Base-by-base conservation (phyloP, 2,113 vertebrate genomes). In the Carassius gibelio region DNA sequence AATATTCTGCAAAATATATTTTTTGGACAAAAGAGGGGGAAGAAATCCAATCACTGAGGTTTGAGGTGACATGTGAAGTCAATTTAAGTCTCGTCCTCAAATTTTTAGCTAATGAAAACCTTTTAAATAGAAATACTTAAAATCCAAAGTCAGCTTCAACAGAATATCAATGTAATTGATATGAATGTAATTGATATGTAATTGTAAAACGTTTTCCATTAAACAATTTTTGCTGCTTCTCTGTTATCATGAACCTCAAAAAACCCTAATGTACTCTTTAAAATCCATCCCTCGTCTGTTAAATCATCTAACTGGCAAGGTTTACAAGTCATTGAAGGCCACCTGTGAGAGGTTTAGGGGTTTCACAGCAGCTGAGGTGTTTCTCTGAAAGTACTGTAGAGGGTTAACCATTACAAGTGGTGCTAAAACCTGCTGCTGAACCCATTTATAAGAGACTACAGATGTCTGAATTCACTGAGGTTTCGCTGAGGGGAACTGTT, bases 401-500 rank as follows among this genome's bases (percentile, higher is more conserved):
- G 45, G 21, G 34, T 83, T 87, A 57, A 45, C 59, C 2, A 87
- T 92, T 91, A 90, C 92, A 87, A 84, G 48, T 83, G 68, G 38
- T 87, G 87, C 86, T 79, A 81, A 91, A 88, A 75, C 36, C 23
- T 26, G 83, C 82, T 90, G 72, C 55, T 82, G 71, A 38, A 69
- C 85, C 52, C 34, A 83, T 90, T 88, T 50, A 86, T 80, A 68
- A 64, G 26, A 76, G 87, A 84, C 76, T 80, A 84, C 4, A 2
- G 87, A 74, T 82, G 86, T 84, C 90, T 81, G 84, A 87, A 86
- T 84, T 89, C 69, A 88, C 57, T 42, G 62, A 75, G 68, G 82
- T 21, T 92, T 92, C 89, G 88, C 83, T 81, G 84, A 83, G 82
- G n/a, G 50, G n/a, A 23, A 82, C 82, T 21, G 77, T 87, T 81